Base-by-base conservation (phyloP, 1,140 invertebrate genomes). In the Diprion similis region DNA sequence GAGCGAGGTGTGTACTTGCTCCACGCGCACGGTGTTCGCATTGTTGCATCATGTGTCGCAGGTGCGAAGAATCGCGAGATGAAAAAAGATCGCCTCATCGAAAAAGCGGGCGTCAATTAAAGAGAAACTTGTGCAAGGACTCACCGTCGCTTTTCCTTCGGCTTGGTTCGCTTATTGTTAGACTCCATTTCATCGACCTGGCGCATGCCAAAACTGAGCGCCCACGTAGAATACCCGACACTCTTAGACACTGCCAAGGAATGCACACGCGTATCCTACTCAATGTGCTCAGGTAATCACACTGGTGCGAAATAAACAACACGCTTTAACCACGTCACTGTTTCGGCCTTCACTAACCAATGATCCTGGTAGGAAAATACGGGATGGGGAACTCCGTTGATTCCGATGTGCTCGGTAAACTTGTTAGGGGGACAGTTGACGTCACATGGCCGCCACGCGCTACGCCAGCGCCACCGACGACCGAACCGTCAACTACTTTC, bases 171-270 rank as follows among this genome's bases (percentile, higher is more conserved):
- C 24, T 65, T 72, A 24, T 59, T 68, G 15, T 37, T 18, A 17
- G 47, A 11, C 48, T 24, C 67, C 72, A 69, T 73, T 17, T 59
- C 51, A 59, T 17, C 51, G 11, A 59, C n/a, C 51, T 59, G 51
- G 51, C 51, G 51, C 51, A 59, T 59, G 51, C 11, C 24, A 15
- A 17, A 15, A 17, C n/a, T 59, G 51, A 59, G n/a, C n/a, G 51
- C 11, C 11, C 51, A 59, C 7, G 51, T 59, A 59, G 51, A 59
- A 59, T 59, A 59, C 51, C 51, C 51, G 66, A 80, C 72, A 80
- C 79, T 80, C 77, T 80, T 74, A 66, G 79, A 77, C 79, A 80
- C 79, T 80, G 79, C 79, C 79, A 80, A 80, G 79, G 76, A 80
- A 78, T 71, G 79, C 78, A 80, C 79, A 24, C 48, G 64, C 64